Conservation (phyloP, 2,888 invertebrate species). For the Criorhina ranunculi region DNA sequence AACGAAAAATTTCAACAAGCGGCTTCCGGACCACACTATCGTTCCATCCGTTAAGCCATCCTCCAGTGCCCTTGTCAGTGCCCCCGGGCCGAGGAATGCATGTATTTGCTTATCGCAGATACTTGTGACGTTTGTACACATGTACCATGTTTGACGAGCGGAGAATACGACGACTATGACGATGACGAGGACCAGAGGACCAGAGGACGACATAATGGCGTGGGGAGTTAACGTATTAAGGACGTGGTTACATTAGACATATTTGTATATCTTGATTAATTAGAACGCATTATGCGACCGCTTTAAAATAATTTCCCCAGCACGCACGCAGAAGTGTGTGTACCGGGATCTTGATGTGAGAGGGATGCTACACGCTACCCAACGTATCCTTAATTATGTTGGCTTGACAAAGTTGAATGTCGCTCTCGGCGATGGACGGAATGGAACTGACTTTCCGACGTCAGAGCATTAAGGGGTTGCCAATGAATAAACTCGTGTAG, state of each 20-base stretch:
- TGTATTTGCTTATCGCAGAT: slow-evolving; percentile 56
- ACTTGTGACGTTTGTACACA: slow-evolving; percentile 37
- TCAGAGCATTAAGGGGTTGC: slow-evolving; percentile 47
- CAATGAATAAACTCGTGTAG: slow-evolving; percentile 10
- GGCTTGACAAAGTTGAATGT: slow-evolving; percentile 66
- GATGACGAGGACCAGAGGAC: slow-evolving; percentile 21
- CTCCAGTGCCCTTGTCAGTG: neutral
- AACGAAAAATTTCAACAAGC: slow-evolving; percentile 45
- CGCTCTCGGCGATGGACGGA: slow-evolving; percentile 51
- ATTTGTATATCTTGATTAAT: slow-evolving; percentile 73
- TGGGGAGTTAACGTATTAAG: slow-evolving; percentile 53
- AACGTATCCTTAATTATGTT: slow-evolving; percentile 64
- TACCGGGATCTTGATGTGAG: slow-evolving; percentile 16
- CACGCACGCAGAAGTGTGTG: slow-evolving; percentile 41
- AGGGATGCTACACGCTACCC: slow-evolving; percentile 37
- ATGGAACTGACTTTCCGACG: slow-evolving; percentile 43
- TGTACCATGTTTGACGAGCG: slow-evolving; percentile 31
- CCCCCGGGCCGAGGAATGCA: slow-evolving; percentile 12
- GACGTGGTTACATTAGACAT: slow-evolving; percentile 69
- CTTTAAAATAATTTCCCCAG: slow-evolving; percentile 71
- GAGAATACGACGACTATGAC: slow-evolving; percentile 26
- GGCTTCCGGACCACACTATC: slow-evolving; percentile 30
- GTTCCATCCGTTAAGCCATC: slow-evolving; percentile 1
- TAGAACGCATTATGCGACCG: slow-evolving; percentile 71
- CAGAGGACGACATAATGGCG: slow-evolving; percentile 38